A percentile compares a stretch with the other conserved stretches of the same genome.
phyloP scores from a whole-genome alignment of 2,888 invertebrate species.

The Colletes collaris region DNA sequence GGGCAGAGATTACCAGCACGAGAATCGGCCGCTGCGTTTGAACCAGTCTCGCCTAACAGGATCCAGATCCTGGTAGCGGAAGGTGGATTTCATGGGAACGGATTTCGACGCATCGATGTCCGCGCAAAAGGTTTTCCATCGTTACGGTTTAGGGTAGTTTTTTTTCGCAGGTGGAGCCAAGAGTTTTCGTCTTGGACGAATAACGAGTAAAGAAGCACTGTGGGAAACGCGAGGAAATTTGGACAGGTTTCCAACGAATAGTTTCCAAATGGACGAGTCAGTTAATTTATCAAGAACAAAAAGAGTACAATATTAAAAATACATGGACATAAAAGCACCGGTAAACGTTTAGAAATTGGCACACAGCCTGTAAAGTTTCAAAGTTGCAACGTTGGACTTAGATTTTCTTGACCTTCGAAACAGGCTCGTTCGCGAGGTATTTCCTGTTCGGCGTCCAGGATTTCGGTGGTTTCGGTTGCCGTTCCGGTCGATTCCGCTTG shows the following conservation, averaged over 20 bases:
- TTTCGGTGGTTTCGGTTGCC: slow-evolving; percentile 68
- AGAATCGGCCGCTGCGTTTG: slow-evolving; percentile 60
- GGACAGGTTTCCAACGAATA: neutral
- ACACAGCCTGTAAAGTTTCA: no score
- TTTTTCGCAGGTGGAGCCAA: slow-evolving; percentile 1
- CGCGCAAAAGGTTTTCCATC: neutral
- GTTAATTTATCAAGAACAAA: neutral
- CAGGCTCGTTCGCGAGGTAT: slow-evolving; percentile 71
- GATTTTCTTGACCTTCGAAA: slow-evolving; percentile 70
- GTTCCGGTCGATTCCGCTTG: slow-evolving; percentile 31
- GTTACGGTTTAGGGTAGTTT: neutral
- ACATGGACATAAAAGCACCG: neutral
- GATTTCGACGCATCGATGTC: slow-evolving; percentile 28
- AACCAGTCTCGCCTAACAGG: slow-evolving; percentile 75
- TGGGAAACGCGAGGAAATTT: neutral
- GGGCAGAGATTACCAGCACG: slow-evolving; percentile 41
- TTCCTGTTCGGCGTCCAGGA: slow-evolving; percentile 69
- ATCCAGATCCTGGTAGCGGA: slow-evolving; percentile 67
- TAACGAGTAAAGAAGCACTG: neutral
- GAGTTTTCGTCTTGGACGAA: neutral
- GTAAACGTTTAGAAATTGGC: slow-evolving; percentile 4
- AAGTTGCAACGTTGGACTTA: neutral
- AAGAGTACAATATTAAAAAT: neutral
- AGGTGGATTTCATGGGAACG: slow-evolving; percentile 77
- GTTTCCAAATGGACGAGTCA: neutral